phyloP scores from a whole-genome alignment of 2,113 vertebrate genomes.

The Chauna torquata region DNA sequence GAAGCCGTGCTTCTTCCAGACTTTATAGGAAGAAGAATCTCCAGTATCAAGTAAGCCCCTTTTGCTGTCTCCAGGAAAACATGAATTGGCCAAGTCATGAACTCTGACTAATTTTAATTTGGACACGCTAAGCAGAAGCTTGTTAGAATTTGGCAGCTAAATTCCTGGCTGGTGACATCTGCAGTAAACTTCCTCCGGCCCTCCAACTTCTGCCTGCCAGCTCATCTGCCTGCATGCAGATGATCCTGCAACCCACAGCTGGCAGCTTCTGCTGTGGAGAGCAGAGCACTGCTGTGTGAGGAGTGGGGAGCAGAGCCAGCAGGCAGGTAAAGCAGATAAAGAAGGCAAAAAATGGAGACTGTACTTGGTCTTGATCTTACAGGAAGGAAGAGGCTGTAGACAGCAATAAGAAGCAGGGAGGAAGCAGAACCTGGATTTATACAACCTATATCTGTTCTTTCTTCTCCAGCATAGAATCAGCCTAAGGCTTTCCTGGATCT shows the following conservation, averaged over 20 bases:
- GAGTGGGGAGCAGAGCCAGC: neutral
- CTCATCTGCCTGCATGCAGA: neutral
- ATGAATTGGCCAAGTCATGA: neutral
- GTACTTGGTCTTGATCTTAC: neutral
- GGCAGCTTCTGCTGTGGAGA: neutral
- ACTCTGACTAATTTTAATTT: constrained; percentile 13
- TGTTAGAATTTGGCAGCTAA: constrained; percentile 1
- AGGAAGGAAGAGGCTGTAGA: neutral
- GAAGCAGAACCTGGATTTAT: neutral
- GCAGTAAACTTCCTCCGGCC: neutral
- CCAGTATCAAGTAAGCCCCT: neutral
- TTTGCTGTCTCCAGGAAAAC: neutral
- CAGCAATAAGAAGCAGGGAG: neutral
- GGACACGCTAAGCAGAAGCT: neutral
- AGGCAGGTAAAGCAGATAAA: neutral
- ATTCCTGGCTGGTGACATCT: neutral
- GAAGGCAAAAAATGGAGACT: neutral
- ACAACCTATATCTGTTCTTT: neutral
- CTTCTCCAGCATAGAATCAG: neutral
- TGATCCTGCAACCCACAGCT: neutral
- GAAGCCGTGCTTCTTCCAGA: neutral
- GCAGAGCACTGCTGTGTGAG: rapidly evolving
- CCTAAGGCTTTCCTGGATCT: neutral
- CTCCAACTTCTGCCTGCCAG: neutral
- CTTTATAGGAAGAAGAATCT: neutral